Base-by-base conservation (phyloP, 2,797 vertebrate species). In the Heterohyrax brucei region DNA sequence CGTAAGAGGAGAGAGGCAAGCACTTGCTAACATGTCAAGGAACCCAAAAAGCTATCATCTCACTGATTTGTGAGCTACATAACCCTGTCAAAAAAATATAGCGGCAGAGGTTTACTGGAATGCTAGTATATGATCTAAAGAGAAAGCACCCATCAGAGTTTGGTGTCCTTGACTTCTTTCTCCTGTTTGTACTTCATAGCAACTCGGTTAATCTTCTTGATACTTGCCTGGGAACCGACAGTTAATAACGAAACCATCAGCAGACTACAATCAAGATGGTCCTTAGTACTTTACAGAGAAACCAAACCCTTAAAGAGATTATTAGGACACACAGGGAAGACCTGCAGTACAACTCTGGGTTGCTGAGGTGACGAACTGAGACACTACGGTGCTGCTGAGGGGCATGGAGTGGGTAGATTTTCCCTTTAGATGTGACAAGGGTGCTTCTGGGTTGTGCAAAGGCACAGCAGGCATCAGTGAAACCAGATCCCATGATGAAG, bases 151-250 rank as follows among this genome's bases (percentile, higher is more conserved):
- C 59, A 64, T 44, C 62, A 83, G 62, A 73, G 81, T 81, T 81
- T 68, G 68, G 66, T 24, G 70, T 19, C 26, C 48, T 48, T 66
- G 59, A 83, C 28, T 46, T 89, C 12, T 90, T 80, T 61, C 59
- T 76, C 13, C 50, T 62, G 21, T 7, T 77, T 53, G 30, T 94
- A 95, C 77, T 72, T 72, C 39, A 91, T 0, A 64, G 76, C 18
- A 79, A 30, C 22, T 93, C 89, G 53, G 39, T 91, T 94, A 87
- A 16, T 91, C 56, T 91, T 96, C 80, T 78, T 44, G 66, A 19
- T 56, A 14, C 10, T n/a, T 87, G 76, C 77, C 50, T 83, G 50
- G 46, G 46, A 72, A 21, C 28, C 48, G 53, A 66, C 77, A 46
- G 3, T 77, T 79, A 91, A 89, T 78, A 83, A 62, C 39, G 84